A percentile compares a stretch with the other conserved stretches of the same genome.
Conservation (phyloP, 2,888 invertebrate genomes). For the Ormyrus labotus region DNA sequence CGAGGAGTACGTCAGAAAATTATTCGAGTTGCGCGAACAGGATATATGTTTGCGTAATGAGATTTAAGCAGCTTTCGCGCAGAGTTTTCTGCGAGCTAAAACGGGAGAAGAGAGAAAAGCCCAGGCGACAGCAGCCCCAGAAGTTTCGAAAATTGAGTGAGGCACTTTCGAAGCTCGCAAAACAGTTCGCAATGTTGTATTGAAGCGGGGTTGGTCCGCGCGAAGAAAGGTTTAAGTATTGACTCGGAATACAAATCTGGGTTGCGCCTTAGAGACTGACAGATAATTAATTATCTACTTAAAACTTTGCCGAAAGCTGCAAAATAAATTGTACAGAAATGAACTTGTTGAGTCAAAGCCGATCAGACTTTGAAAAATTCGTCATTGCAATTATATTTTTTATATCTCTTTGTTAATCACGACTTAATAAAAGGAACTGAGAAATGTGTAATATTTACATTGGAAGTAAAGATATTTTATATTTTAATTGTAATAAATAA, state of each 20-base stretch:
- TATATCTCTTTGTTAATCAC: too few species aligned
- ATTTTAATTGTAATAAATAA: too few species aligned
- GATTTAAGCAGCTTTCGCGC: constrained; percentile 8
- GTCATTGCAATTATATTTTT: constrained; percentile 14
- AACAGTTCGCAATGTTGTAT: constrained; percentile 8
- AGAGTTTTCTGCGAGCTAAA: background rate
- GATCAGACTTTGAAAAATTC: constrained; percentile 5
- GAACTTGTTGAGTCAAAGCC: constrained; percentile 20
- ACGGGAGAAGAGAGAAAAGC: too few species aligned
- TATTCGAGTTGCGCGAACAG: constrained; percentile 10
- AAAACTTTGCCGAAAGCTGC: constrained; percentile 31
- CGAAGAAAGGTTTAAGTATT: constrained; percentile 12
- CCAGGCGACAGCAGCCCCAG: background rate
- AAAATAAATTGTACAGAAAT: background rate
- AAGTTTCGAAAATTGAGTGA: constrained; percentile 50
- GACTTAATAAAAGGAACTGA: too few species aligned
- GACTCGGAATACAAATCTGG: constrained; percentile 34
- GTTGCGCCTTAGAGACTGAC: constrained; percentile 17
- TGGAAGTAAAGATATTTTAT: too few species aligned
- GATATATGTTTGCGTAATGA: constrained; percentile 2
- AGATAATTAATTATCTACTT: constrained; percentile 55
- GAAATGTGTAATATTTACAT: too few species aligned
- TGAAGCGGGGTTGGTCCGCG: background rate
- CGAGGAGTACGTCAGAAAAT: background rate
- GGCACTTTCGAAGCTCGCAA: constrained; percentile 35